Base-by-base conservation (phyloP, 64 coral and sea anemone genomes). In the Anthopleura sola region DNA sequence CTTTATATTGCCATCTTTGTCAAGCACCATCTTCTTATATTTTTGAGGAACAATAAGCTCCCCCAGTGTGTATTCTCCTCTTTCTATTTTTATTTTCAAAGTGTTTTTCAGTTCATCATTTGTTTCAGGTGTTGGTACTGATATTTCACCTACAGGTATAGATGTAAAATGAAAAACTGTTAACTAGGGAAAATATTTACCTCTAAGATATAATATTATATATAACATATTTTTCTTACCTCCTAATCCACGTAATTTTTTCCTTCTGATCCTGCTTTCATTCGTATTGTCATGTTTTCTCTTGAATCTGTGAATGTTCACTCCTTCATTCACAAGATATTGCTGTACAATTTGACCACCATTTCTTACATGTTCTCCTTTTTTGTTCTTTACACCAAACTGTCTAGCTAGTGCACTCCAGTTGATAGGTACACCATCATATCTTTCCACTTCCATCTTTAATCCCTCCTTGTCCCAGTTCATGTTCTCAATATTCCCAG, bases 11-110 rank as follows among this genome's bases (percentile, higher is more conserved):
- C 83, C 64, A 55, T 93, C 68, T 49, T 83, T 66, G 3, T 57
- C 54, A 17, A 90, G 32, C 0, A 83, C 24, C 24, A 90, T 40
- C 87, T 86, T 93, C n/a, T 93, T 88, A 55, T 93, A 93, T 37
- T 80, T 60, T 18, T 47, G 57, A 14, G 86, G 91, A 23, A 93
- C 91, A 78, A 88, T 68, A 16, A 88, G 44, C 75, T 93, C 86
- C 26, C 86, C 86, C 39, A 93, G 55, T 32, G 75, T 36, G 28
- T 68, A 91, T 39, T 91, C 84, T 6, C 90, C 90, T 55, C 58
- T 81, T 28, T 68, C 11, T 32, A 91, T 60, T 82, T 91, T 91
- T 4, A 78, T n/a, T 40, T 71, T 75, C 0, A 87, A 44, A 20
- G 20, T 50, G 11, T 78, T 23, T 66, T 87, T 86, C 68, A 86